These are phyloP conservation scores for Hydrolagus colliei DNA, from an alignment of 2,797 vertebrate species.

Conservation along the genomic window DNA sequence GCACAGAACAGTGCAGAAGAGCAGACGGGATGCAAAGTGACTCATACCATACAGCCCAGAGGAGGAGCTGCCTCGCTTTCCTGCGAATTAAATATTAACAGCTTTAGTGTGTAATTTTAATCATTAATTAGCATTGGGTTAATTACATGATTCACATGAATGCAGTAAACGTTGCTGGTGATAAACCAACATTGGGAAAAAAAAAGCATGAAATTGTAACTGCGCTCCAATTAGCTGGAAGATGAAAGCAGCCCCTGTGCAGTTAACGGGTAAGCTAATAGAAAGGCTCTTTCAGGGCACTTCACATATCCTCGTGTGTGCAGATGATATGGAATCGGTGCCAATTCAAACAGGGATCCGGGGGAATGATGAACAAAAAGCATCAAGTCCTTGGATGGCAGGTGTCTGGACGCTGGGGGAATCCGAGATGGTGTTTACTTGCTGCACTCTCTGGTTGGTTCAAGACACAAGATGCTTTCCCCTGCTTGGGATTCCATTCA, in stretches of 20 bases:
- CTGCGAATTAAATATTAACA: conserved; percentile 80
- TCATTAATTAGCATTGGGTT: conserved; percentile 98
- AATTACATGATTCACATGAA: conserved; percentile 82
- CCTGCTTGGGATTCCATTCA: neutral
- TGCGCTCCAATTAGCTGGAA: conserved; percentile 64
- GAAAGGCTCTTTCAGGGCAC: conserved; percentile 1
- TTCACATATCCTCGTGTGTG: neutral
- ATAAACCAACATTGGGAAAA: conserved; percentile 57
- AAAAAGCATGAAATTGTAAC: conserved; percentile 65
- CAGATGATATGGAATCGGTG: neutral
- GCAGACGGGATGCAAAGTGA: neutral
- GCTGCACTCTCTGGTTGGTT: neutral
- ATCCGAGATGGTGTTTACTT: neutral
- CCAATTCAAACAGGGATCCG: conserved; percentile 22
- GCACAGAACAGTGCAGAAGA: neutral
- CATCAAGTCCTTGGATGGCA: neutral
- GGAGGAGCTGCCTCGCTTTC: conserved; percentile 60
- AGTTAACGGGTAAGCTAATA: conserved; percentile 35
- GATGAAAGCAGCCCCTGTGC: conserved; percentile 44
- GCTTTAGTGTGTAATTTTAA: conserved; percentile 88
- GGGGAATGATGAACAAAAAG: neutral
- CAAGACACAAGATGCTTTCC: neutral
- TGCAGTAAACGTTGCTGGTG: conserved; percentile 56
- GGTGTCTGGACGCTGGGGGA: neutral
- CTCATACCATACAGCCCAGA: conserved; percentile 10